These are phyloP conservation scores for Theodoxus fluviatilis DNA, from an alignment of 2,888 invertebrate species.

Conservation along the genomic window DNA sequence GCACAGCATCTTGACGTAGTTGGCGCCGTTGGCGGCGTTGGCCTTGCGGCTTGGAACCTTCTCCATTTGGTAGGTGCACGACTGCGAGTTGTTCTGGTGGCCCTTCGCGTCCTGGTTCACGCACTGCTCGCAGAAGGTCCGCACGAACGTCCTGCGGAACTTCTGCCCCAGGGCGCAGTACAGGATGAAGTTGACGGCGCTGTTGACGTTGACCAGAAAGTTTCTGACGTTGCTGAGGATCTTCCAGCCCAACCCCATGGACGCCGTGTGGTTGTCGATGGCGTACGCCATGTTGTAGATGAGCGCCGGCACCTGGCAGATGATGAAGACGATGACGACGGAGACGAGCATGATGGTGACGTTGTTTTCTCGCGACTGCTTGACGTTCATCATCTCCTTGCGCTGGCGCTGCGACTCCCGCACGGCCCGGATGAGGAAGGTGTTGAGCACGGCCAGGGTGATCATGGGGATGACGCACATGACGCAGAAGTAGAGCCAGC, in stretches of 20 bases:
- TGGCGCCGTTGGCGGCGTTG: constrained; percentile 38
- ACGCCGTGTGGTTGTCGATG: constrained; percentile 70
- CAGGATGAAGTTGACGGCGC: constrained; percentile 95
- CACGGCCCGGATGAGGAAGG: constrained; percentile 82
- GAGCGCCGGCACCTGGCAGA: constrained; percentile 79
- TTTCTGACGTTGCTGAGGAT: constrained; percentile 69
- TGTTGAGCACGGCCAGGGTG: constrained; percentile 86
- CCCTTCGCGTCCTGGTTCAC: constrained; percentile 31
- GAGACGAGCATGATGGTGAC: constrained; percentile 93
- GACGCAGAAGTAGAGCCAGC: constrained; percentile 92
- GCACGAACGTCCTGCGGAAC: constrained; percentile 71
- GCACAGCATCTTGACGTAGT: constrained; percentile 39
- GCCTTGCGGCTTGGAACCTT: constrained; percentile 34
- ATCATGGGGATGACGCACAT: constrained; percentile 93
- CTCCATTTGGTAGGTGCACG: constrained; percentile 42
- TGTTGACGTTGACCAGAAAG: constrained; percentile 93
- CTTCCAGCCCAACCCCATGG: constrained; percentile 70
- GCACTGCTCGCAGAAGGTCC: constrained; percentile 56
- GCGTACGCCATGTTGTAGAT: constrained; percentile 75
- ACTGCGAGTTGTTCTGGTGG: constrained; percentile 46
- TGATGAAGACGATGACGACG: constrained; percentile 91
- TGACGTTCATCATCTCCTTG: constrained; percentile 74
- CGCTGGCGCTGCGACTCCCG: constrained; percentile 88
- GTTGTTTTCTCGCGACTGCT: constrained; percentile 87
- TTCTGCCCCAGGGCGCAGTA: constrained; percentile 98